Evolutionary conservation across 2,797 vertebrate species (phyloP), one percentile per base, ranked within the genome.

Genomic region (Megalops cyprinoides): DNA sequence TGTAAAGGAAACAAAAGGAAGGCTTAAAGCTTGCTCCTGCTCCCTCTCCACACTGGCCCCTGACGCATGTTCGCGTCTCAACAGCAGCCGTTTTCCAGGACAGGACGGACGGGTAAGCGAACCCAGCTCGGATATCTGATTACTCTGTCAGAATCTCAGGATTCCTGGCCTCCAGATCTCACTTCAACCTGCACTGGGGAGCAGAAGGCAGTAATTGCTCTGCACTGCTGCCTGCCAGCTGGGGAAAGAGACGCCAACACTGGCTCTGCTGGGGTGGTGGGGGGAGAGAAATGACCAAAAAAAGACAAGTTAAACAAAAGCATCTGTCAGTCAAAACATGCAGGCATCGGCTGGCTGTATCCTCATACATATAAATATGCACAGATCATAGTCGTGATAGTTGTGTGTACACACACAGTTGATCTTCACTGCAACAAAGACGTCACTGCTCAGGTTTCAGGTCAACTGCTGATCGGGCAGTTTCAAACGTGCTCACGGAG

Each of bases 91-190:
- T 74, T 48, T n/a, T 51, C 10, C 23, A 48, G 28, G n/a, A 69
- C 15, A 44, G 44, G 15, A 10, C n/a, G n/a, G 28, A n/a, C 9
- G 0, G 23, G 15, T n/a, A 48, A 51, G 15, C 20, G 44, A 51
- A 51, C 15, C 34, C 10, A n/a, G 73, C 18, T 4, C 9, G 25
- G 8, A 48, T 42, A 20, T 48, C 44, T 20, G 20, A 74, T n/a
- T 74, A 28, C 44, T 74, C 44, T 31, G 42, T 74, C 42, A 51
- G 73, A 31, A 28, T 48, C 25, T 74, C 73, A 14, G n/a, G 9
- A n/a, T 74, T 51, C 42, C 65, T 28, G 42, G n/a, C 28, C n/a
- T 31, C 46, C 73, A 28, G 44, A 51, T 28, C 73, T 74, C 73
- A 42, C 31, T 28, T 48, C 25, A 14, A 74, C 23, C 44, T 49